A percentile compares a stretch with the other conserved stretches of the same genome.
These are phyloP conservation scores for Ciona savignyi DNA, from an alignment of 23 tunicate species.

Conservation along the genomic window DNA sequence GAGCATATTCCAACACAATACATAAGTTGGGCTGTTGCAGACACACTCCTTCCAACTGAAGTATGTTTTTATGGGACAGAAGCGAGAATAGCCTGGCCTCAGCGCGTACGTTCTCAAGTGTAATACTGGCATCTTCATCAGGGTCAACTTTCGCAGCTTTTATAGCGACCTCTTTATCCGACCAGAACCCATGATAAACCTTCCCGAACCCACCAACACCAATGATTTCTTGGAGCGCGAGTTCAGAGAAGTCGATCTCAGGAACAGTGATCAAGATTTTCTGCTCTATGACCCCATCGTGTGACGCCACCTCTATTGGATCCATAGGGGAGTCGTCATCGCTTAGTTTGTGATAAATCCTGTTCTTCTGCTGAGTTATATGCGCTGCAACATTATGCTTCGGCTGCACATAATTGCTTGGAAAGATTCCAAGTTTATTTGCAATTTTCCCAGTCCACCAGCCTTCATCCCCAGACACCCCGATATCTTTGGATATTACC, in stretches of 20 bases:
- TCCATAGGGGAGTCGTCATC: conserved; percentile 88
- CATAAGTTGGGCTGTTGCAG: conserved; percentile 61
- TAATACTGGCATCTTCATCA: conserved; percentile 61
- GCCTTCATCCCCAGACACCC: conserved; percentile 92
- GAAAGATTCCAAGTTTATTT: conserved; percentile 84
- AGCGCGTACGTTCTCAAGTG: conserved; percentile 44
- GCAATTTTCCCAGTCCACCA: conserved; percentile 98
- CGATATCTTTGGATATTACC: conserved; percentile 69
- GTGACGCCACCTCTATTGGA: conserved; percentile 23
- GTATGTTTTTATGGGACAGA: conserved; percentile 74
- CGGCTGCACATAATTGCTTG: conserved; percentile 91
- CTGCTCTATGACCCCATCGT: conserved; percentile 28
- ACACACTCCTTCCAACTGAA: conserved; percentile 83
- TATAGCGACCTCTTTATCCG: conserved; percentile 82
- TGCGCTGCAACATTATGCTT: conserved; percentile 30
- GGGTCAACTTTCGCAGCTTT: conserved; percentile 87
- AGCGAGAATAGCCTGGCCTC: conserved; percentile 87
- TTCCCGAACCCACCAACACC: conserved; percentile 99
- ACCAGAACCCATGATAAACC: conserved; percentile 91
- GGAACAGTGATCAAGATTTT: conserved; percentile 24
- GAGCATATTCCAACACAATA: conserved; percentile 94
- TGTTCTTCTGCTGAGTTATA: conserved; percentile 11
- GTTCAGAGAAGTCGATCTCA: conserved; percentile 67
- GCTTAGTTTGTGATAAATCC: conserved; percentile 52
- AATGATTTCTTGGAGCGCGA: conserved; percentile 65